Evolutionary conservation across 2,113 vertebrate species (phyloP), one percentile per base, ranked within the genome.

Genomic region (Phaetusa simplex): DNA sequence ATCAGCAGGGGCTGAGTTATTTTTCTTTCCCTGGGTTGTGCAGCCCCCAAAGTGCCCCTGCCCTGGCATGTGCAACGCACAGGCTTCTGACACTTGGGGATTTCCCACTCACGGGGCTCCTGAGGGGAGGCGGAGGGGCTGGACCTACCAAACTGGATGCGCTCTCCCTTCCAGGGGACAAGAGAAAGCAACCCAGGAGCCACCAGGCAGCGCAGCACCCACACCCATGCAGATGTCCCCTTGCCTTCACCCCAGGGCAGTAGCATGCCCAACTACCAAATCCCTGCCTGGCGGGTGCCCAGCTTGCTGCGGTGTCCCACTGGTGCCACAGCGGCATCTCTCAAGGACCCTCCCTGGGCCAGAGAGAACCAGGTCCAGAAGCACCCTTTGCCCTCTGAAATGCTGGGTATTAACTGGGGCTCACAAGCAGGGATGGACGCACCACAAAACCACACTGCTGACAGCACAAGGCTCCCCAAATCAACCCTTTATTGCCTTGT

Each of bases 401-500:
- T 4, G 5, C 8, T 86, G 55, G 3, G 9, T 5, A 65, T 52
- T 11, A 85, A 16, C 40, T 76, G n/a, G 23, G 26, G 38, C 18
- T 89, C 30, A 82, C 0, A 0, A 72, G 45, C 26, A 61, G 14
- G 45, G 36, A 40, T 18, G 74, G 53, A 29, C 3, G 1, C 45
- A 70, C 17, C 70, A 78, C 30, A 90, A 55, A 88, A 22, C 12
- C 34, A 81, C 58, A 24, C 38, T 16, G 56, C 16, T 42, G 58
- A 91, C 23, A 4, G 12, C 53, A 64, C 42, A 71, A 49, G n/a
- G 32, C 15, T 96, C 18, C 77, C 55, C 50, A 91, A 9, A 89
- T 50, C 55, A 84, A 74, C 52, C 30, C 18, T 95, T 96, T 96
- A 97, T 94, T 96, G 50, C 77, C 38, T 78, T 47, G 12, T 64